These are phyloP conservation scores for Tillus elongatus DNA, from an alignment of 2,888 invertebrate genomes.

Conservation along the genomic window DNA sequence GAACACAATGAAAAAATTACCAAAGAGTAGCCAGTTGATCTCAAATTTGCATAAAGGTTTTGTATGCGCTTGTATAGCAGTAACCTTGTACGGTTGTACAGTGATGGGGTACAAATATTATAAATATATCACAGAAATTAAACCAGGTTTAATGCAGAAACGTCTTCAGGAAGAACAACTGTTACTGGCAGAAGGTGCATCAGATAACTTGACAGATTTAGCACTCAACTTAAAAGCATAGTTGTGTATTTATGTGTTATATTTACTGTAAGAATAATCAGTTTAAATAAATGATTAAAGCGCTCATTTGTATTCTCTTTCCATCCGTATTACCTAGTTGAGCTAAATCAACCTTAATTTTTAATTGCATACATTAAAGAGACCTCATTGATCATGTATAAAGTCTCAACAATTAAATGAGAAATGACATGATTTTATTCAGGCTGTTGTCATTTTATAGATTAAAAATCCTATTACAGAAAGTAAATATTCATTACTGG, in stretches of 20 bases:
- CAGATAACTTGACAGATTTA: slow-evolving; percentile 35
- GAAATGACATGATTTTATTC: no score
- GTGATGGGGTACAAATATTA: slow-evolving; percentile 43
- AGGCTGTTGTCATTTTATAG: no score
- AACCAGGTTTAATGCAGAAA: slow-evolving; percentile 39
- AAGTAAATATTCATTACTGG: no score
- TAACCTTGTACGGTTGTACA: slow-evolving; percentile 46
- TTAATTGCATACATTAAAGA: no score
- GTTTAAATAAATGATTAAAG: no score
- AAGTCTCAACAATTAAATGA: no score
- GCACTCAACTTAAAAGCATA: slow-evolving; percentile 21
- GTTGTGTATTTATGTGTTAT: neutral
- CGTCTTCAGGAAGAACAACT: slow-evolving; percentile 40
- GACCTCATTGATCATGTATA: no score
- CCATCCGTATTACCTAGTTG: no score
- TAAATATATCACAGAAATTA: slow-evolving; percentile 44
- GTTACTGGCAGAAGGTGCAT: slow-evolving; percentile 43
- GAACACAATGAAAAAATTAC: slow-evolving; percentile 35
- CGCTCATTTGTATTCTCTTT: no score
- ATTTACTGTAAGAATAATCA: no score
- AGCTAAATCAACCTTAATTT: no score
- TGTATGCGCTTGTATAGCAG: slow-evolving; percentile 47
- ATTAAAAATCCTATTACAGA: no score
- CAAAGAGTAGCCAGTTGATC: slow-evolving; percentile 35
- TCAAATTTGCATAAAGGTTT: slow-evolving; percentile 49